Conservation (phyloP, 2,797 vertebrate species). For the Epinephelus malabaricus region DNA sequence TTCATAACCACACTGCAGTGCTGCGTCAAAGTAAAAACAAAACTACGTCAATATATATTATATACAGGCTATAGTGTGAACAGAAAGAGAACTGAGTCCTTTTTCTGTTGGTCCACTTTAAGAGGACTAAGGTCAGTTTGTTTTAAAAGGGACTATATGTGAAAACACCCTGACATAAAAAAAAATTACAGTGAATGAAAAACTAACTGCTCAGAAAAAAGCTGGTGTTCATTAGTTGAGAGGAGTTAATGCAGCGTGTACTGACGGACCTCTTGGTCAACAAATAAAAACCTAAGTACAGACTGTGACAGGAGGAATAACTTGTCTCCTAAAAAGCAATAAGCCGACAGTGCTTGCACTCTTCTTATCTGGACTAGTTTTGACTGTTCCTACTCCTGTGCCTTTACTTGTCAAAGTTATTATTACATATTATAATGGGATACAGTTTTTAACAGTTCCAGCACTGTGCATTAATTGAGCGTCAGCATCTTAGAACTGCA, state of each 20-base stretch:
- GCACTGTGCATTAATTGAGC: not conserved
- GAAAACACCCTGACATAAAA: too few species aligned
- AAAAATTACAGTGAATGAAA: not conserved
- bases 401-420: not conserved
- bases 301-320: not conserved
- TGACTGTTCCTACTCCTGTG: not conserved
- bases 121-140: too few species aligned
- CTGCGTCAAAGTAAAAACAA: too few species aligned
- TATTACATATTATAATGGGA: not conserved
- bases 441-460: not conserved
- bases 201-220: not conserved
- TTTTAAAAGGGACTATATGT: too few species aligned
- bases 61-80: too few species aligned
- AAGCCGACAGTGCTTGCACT: not conserved
- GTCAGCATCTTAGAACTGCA: not conserved
- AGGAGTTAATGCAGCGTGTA: not conserved
- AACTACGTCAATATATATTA: too few species aligned
- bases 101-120: too few species aligned
- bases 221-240: not conserved
- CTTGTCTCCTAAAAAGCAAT: not conserved
- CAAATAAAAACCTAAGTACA: not conserved
- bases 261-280: not conserved
- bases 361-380: conserved; percentile 1
- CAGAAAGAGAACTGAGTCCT: too few species aligned
- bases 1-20: too few species aligned